Evolutionary conservation across 2,888 invertebrate species (phyloP), one percentile per base, ranked within the genome.

Genomic region (Troides helena): DNA sequence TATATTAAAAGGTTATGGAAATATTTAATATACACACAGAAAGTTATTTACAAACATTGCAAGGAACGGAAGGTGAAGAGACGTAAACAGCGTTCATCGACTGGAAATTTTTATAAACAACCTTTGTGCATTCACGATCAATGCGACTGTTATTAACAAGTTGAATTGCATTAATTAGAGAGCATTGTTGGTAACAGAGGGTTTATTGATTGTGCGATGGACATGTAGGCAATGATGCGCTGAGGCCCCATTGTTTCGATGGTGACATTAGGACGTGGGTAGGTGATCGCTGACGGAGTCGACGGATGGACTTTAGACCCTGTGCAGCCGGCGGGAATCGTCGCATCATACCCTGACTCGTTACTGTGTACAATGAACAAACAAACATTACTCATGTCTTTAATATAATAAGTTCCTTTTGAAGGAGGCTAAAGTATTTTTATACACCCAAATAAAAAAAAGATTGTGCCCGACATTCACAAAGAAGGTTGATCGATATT

Each of bases 231-330:
- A 60, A 60, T 57, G 65, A 65, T 65, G n/a, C 14, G 57, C 25
- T 58, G 21, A 53, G 56, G 30, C 23, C 2, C 36, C 50, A 66
- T 62, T 70, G 62, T 66, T 70, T 62, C 46, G 43, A 62, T 58
- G 66, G 66, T 25, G 50, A 53, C 59, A 39, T 59, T 43, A 64
- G 50, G 36, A 68, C 64, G 65, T 39, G 21, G 56, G 61, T 69
- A 53, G 63, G 64, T 36, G n/a, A 63, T 25, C 21, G 50, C 62
- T 57, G 36, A 36, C 60, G 46, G 66, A 69, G 67, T 65, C 67
- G 61, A 59, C 56, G 69, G 53, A 62, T 58, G 68, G 72, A 72
- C 72, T 72, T 72, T 66, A 69, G 64, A 62, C 72, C 68, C 67
- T 63, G 62, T 67, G 68, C 67, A 17, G 60, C 67, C 58, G 46